Conservation (phyloP, 2,888 invertebrate species). For the Lasioglossum malachurum region DNA sequence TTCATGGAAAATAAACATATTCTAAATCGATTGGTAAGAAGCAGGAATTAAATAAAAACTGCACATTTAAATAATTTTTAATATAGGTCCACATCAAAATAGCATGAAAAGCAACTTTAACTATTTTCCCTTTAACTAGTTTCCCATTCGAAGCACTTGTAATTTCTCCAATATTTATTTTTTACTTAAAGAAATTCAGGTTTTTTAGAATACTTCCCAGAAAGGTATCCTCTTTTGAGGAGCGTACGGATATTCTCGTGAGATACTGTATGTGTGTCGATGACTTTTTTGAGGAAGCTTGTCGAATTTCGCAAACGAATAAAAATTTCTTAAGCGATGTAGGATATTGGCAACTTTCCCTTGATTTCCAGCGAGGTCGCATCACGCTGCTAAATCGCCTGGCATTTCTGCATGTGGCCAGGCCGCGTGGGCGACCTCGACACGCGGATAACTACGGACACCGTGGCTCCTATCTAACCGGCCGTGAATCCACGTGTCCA, state of each 20-base stretch:
- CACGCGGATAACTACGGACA: slow-evolving; percentile 26
- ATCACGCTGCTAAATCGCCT: slow-evolving; percentile 48
- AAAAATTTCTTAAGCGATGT: background rate
- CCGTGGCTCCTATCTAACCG: slow-evolving; percentile 23
- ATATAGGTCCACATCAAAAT: too few species aligned
- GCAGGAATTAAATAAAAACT: too few species aligned
- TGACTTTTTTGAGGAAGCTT: background rate
- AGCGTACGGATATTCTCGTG: background rate
- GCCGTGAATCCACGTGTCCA: background rate
- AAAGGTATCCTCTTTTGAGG: background rate
- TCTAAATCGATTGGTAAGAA: too few species aligned
- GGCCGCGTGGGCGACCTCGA: slow-evolving; percentile 27
- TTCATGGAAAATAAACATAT: too few species aligned
- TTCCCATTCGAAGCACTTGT: background rate
- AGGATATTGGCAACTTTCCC: background rate
- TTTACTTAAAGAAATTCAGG: background rate
- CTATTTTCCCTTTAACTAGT: background rate
- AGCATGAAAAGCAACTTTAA: background rate
- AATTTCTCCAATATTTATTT: background rate
- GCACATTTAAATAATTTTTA: too few species aligned
- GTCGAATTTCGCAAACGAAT: background rate
- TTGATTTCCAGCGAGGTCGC: slow-evolving; percentile 12
- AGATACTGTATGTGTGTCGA: background rate
- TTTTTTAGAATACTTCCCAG: background rate
- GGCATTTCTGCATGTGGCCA: slow-evolving; percentile 31